A percentile compares a stretch with the other conserved stretches of the same genome.
Evolutionary conservation across 2,113 vertebrate genomes (phyloP).

Genomic region (Ictalurus punctatus): DNA sequence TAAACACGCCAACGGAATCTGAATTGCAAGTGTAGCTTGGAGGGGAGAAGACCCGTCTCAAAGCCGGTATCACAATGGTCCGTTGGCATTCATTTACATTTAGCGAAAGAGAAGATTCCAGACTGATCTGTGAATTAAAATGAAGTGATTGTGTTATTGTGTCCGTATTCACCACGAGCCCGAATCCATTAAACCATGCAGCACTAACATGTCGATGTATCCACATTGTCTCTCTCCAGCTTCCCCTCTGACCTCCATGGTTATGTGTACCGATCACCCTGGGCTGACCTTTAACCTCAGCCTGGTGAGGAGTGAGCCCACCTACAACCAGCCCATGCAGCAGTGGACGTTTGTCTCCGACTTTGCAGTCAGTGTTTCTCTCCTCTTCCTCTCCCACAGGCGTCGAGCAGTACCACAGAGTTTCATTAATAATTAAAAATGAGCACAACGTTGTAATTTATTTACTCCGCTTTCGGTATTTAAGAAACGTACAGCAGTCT

Average conservation of each 20-base stretch:
- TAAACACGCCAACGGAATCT: background rate
- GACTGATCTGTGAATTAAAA: background rate
- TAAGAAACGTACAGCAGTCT: background rate
- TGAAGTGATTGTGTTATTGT: background rate
- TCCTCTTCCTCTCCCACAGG: background rate
- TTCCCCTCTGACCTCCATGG: conserved; percentile 71
- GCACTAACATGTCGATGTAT: background rate
- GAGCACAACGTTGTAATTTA: background rate
- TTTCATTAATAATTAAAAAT: background rate
- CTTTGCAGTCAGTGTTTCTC: conserved; percentile 76
- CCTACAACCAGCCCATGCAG: conserved; percentile 79
- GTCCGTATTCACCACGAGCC: background rate
- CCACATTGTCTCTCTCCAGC: conserved; percentile 61
- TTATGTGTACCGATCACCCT: conserved; percentile 76
- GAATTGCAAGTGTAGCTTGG: background rate
- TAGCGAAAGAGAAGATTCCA: background rate
- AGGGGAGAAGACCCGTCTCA: background rate
- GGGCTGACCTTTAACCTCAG: conserved; percentile 79
- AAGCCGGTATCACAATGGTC: background rate
- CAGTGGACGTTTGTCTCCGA: conserved; percentile 85
- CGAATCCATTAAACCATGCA: background rate
- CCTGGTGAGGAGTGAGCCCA: conserved; percentile 74
- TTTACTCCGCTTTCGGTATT: background rate
- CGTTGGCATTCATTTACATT: background rate
- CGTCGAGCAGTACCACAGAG: background rate